A percentile compares a stretch with the other conserved stretches of the same genome.
phyloP scores from a whole-genome alignment of 2,888 invertebrate genomes.

The Merodon equestris region DNA sequence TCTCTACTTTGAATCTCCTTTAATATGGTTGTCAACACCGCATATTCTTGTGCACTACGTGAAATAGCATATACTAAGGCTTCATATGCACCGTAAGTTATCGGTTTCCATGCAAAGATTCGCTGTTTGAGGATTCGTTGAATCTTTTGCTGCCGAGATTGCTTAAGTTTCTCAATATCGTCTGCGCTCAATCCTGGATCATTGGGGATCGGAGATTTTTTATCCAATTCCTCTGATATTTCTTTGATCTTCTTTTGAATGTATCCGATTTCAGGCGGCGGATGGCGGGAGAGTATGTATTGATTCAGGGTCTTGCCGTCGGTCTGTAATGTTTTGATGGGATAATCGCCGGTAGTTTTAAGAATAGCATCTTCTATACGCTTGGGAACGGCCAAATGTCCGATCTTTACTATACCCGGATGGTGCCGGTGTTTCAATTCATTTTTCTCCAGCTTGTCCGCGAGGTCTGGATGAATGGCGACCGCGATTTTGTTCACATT shows the following conservation, averaged over 20 bases:
- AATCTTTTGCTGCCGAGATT: slow-evolving; percentile 80
- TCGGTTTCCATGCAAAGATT: slow-evolving; percentile 87
- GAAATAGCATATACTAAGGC: slow-evolving; percentile 85
- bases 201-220: slow-evolving; percentile 70
- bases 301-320: slow-evolving; percentile 81
- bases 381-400: slow-evolving; percentile 81
- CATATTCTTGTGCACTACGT: slow-evolving; percentile 88
- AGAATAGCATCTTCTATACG: slow-evolving; percentile 82
- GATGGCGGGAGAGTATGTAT: slow-evolving; percentile 83
- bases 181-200: slow-evolving; percentile 75
- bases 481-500: slow-evolving; percentile 75
- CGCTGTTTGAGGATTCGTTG: slow-evolving; percentile 81
- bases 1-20: slow-evolving; percentile 85
- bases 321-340: slow-evolving; percentile 80
- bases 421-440: slow-evolving; percentile 84
- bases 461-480: slow-evolving; percentile 71
- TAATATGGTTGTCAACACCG: slow-evolving; percentile 85
- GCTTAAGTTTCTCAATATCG: slow-evolving; percentile 77
- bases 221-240: slow-evolving; percentile 73
- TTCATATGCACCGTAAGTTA: slow-evolving; percentile 84
- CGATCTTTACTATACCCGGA: slow-evolving; percentile 84
- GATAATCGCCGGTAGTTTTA: slow-evolving; percentile 81
- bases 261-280: slow-evolving; percentile 82
- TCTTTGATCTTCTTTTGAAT: slow-evolving; percentile 72
- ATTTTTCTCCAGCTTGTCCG: slow-evolving; percentile 72